Percentiles rank a stretch among this genome's conserved stretches.
Evolutionary conservation across 2,888 invertebrate genomes (phyloP).

Genomic region (Ischnura elegans): DNA sequence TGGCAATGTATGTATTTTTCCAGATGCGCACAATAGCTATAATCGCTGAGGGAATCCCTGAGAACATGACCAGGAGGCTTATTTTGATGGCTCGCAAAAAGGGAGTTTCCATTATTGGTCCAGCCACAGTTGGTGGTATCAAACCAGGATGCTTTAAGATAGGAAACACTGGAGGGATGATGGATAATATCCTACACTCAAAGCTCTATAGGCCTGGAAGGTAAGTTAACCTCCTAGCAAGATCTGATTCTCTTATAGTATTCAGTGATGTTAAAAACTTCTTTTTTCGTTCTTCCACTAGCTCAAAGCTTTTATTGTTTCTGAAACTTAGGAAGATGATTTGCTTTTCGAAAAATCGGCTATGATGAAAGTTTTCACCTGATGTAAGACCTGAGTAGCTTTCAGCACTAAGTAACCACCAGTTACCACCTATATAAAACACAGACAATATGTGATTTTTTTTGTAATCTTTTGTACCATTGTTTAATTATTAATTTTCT

Average conservation of each 20-base stretch:
- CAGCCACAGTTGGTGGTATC: conserved; percentile 98
- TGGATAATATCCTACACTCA: conserved; percentile 98
- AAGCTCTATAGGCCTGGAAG: conserved; percentile 97
- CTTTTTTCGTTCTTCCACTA: no score
- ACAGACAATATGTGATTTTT: no score
- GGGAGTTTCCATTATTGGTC: conserved; percentile 93
- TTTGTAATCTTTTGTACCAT: no score
- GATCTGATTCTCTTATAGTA: conserved; percentile 40
- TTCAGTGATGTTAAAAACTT: no score
- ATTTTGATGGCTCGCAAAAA: conserved; percentile 91
- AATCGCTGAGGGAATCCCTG: conserved; percentile 99
- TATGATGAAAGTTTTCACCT: no score
- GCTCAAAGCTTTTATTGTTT: no score
- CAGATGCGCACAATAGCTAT: conserved; percentile 97
- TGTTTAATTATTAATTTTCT: neutral
- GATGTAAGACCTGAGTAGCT: no score
- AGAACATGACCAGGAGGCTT: conserved; percentile 97
- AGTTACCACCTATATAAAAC: no score
- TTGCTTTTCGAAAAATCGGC: no score
- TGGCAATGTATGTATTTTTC: neutral
- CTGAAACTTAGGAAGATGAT: no score
- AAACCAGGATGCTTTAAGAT: conserved; percentile 99
- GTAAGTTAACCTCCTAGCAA: conserved; percentile 75
- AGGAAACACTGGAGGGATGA: conserved; percentile 99
- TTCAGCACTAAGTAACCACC: no score